A percentile compares a stretch with the other conserved stretches of the same genome.
phyloP scores from a whole-genome alignment of 2,113 vertebrate species.

The Protomyctophum bolini region DNA sequence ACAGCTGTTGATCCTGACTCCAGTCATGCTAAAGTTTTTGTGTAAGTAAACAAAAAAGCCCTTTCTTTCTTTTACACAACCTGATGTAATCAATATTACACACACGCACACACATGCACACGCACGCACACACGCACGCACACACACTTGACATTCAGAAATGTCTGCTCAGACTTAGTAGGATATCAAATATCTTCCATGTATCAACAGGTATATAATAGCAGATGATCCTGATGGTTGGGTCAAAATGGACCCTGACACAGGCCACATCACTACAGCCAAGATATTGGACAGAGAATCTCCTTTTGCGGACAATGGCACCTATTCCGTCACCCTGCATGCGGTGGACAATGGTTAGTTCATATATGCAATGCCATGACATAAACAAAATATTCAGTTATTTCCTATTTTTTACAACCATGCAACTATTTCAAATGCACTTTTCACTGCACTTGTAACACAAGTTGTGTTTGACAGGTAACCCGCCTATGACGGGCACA shows the following conservation, averaged over 20 bases:
- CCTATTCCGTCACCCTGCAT: conserved; percentile 51
- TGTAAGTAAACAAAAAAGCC: conserved; percentile 33
- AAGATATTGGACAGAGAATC: conserved; percentile 61
- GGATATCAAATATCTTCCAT: neutral
- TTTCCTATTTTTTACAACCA: neutral
- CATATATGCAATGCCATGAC: neutral
- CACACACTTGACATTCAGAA: neutral
- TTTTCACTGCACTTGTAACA: neutral
- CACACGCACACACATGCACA: no score
- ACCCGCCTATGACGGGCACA: conserved; percentile 54
- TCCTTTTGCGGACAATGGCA: conserved; percentile 42
- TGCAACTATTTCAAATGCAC: neutral
- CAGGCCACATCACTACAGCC: conserved; percentile 55
- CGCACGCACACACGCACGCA: no score
- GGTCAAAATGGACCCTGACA: conserved; percentile 58
- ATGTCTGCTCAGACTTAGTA: neutral
- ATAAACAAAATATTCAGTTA: neutral
- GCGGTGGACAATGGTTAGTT: conserved; percentile 62
- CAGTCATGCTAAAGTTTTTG: conserved; percentile 27
- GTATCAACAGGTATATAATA: conserved; percentile 49
- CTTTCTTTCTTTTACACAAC: no score
- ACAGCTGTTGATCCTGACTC: conserved; percentile 49
- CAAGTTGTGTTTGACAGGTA: conserved; percentile 28
- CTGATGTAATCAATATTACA: no score
- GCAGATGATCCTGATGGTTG: conserved; percentile 64